A percentile compares a stretch with the other conserved stretches of the same genome.
These are phyloP conservation scores for Daubentonia madagascariensis DNA, from an alignment of 2,113 vertebrate species.

Conservation along the genomic window DNA sequence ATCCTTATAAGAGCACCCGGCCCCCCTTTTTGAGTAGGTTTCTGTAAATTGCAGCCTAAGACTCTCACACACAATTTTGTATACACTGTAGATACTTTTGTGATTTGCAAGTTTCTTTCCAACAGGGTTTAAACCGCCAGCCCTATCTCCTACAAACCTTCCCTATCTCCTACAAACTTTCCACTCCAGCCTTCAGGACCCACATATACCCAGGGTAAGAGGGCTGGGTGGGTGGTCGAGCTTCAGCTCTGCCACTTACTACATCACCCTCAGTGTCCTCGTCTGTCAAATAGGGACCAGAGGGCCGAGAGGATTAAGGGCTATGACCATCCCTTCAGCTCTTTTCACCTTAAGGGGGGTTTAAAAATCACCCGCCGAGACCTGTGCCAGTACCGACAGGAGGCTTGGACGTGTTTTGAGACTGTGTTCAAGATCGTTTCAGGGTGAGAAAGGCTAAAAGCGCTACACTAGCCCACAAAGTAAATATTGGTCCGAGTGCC, in stretches of 20 bases:
- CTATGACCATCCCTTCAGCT: background rate
- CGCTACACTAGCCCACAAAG: background rate
- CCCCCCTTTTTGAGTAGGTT: background rate
- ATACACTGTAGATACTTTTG: accelerated
- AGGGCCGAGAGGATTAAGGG: background rate
- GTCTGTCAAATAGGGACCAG: background rate
- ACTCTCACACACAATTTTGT: background rate
- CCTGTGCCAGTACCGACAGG: background rate
- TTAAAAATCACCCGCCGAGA: background rate
- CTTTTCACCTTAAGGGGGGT: background rate
- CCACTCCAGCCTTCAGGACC: background rate
- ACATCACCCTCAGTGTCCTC: background rate
- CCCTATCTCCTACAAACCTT: background rate
- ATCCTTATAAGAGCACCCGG: background rate
- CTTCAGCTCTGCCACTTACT: background rate
- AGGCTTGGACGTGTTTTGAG: background rate
- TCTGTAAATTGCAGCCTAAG: background rate
- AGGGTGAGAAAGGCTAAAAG: background rate
- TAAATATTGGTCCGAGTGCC: background rate
- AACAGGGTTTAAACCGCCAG: background rate
- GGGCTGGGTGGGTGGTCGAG: background rate
- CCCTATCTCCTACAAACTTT: background rate
- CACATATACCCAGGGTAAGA: background rate
- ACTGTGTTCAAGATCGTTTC: background rate
- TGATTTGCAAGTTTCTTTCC: background rate